These are phyloP conservation scores for Arenaria interpres DNA, from an alignment of 2,113 vertebrate genomes.

Conservation along the genomic window DNA sequence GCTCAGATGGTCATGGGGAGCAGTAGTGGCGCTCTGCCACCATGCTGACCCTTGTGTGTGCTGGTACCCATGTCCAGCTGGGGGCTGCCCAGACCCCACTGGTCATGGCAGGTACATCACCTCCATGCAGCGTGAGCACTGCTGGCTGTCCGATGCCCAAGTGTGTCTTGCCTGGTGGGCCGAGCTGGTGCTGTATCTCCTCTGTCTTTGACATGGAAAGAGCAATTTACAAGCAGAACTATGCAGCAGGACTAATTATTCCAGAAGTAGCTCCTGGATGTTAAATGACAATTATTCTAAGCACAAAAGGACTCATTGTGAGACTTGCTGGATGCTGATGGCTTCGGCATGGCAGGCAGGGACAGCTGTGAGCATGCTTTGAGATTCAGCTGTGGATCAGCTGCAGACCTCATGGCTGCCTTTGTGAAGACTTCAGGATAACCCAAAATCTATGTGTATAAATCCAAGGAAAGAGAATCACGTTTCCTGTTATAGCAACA, in stretches of 20 bases:
- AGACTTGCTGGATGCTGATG: neutral
- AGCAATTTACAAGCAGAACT: neutral
- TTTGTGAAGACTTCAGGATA: neutral
- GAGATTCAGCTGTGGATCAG: neutral
- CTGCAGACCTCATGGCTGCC: neutral
- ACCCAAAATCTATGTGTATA: neutral
- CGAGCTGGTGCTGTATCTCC: neutral
- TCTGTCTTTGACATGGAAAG: neutral
- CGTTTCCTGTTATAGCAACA: neutral
- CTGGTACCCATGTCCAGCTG: too few relatives aligned
- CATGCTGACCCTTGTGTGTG: rapidly evolving
- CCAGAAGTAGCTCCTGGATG: neutral
- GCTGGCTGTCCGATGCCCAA: neutral
- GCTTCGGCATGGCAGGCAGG: neutral
- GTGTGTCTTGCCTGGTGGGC: neutral
- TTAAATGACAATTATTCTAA: neutral
- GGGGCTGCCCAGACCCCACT: neutral
- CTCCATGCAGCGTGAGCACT: neutral
- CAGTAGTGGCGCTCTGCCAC: neutral
- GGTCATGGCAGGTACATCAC: rapidly evolving
- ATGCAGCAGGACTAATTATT: neutral
- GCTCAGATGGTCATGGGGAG: neutral
- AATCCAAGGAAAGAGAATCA: neutral
- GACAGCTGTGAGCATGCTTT: neutral
- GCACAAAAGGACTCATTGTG: neutral